Base-by-base conservation (phyloP, 2,797 vertebrate genomes). In the Potorous gilbertii region DNA sequence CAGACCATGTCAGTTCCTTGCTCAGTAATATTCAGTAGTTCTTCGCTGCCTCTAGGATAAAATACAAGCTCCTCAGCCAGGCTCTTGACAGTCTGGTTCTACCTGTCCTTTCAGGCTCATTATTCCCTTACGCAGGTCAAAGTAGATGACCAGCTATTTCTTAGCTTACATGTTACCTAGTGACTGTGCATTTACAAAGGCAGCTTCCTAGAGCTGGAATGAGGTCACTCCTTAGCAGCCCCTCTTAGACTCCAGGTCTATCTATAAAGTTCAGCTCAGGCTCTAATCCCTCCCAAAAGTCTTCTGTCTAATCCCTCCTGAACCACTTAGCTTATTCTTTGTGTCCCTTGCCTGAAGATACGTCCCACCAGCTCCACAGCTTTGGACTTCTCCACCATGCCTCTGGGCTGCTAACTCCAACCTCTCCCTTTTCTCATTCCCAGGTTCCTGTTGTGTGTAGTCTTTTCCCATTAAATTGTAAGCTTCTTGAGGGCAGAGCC, bases 341-440 rank as follows among this genome's bases (percentile, higher is more conserved):
- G n/a, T 40, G 74, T 40, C n/a, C 18, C 74, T 46, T 81, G 74
- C 5, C 11, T 81, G 40, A 46, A 81, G 9, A 29, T 46, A 40
- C 1, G 2, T 34, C 0, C 40, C 8, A 40, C 74, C 40, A 81
- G n/a, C n/a, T 40, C n/a, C 8, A 40, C 18, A 8, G n/a, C n/a
- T 81, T 74, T 81, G 18, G 66, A 40, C n/a, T 74, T 74, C n/a
- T 40, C 66, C 66, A 74, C 24, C 0, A 59, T 14, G 13, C 34
- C 62, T 66, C 13, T n/a, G 14, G 14, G 74, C n/a, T 81, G 40
- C 21, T 81, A 46, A 46, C 2, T 81, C 29, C 66, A 74, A n/a
- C 28, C n/a, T 21, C n/a, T 2, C 18, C 40, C 40, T 16, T 8
- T 0, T 24, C 6, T n/a, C 34, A 1, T n/a, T 66, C 13, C 1